Percentiles rank a stretch among this genome's conserved stretches.
These are phyloP conservation scores for Mormyrops boulengeri DNA, from an alignment of 2,797 vertebrate genomes.

Conservation along the genomic window DNA sequence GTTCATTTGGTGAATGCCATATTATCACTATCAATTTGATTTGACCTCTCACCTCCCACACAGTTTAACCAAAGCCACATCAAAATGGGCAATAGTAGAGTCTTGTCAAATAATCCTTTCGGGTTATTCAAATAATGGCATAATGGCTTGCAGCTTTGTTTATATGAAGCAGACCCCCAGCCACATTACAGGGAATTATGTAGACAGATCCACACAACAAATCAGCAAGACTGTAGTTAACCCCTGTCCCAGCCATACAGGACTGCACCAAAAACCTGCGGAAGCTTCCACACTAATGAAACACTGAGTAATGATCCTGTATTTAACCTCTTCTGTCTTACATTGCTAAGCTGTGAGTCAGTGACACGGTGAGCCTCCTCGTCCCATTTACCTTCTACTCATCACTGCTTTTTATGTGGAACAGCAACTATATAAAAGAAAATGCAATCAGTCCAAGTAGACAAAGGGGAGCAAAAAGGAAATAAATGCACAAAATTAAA, in stretches of 20 bases:
- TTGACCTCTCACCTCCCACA: not conserved
- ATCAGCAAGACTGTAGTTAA: conserved; percentile 5
- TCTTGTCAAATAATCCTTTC: conserved; percentile 2
- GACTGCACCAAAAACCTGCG: not conserved
- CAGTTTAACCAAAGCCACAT: not conserved
- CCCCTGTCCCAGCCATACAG: not conserved
- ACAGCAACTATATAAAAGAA: conserved; percentile 1
- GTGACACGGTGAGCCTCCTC: not conserved
- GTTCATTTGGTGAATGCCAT: not conserved
- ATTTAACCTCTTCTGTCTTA: conserved; percentile 1
- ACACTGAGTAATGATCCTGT: not conserved
- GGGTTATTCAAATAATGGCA: not conserved
- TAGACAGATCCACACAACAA: conserved; percentile 1
- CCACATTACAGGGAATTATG: not conserved
- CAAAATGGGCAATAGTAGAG: not conserved
- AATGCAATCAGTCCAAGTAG: not conserved
- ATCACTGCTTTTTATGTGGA: not conserved
- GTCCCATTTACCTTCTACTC: not conserved
- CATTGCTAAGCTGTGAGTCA: not conserved
- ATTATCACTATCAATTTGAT: not conserved
- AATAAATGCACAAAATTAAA: not conserved
- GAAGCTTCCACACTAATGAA: not conserved
- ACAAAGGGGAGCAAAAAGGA: not conserved
- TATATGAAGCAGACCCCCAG: not conserved
- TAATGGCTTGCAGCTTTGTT: not conserved